Evolutionary conservation across 2,797 vertebrate genomes (phyloP).

Genomic region (Spea hammondii): DNA sequence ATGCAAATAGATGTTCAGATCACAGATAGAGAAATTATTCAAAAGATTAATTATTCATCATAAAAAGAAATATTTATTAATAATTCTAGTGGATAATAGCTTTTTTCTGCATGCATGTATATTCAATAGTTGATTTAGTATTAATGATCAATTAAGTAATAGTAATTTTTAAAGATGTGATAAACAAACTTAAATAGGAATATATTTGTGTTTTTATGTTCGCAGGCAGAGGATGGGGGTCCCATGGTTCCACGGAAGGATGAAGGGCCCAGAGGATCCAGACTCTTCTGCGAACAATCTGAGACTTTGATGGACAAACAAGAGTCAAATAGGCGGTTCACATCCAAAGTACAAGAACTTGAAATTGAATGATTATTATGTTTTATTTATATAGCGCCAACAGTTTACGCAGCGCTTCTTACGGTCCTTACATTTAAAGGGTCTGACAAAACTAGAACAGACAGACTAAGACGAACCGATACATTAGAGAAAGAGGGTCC

Average conservation of each 20-base stretch:
- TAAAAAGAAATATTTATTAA: constrained; percentile 51
- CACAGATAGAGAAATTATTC: constrained; percentile 95
- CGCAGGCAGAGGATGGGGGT: background rate
- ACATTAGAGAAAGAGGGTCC: no score
- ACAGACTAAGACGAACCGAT: no score
- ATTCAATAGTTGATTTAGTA: constrained; percentile 39
- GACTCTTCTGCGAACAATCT: background rate
- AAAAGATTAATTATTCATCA: constrained; percentile 69
- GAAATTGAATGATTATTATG: no score
- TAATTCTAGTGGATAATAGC: constrained; percentile 48
- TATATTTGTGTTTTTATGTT: constrained; percentile 17
- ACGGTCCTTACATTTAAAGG: no score
- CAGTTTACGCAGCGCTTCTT: no score
- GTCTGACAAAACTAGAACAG: no score
- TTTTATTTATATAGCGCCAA: no score
- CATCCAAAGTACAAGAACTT: no score
- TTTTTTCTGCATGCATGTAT: constrained; percentile 87
- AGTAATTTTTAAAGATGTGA: constrained; percentile 13
- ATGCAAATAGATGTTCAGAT: constrained; percentile 96
- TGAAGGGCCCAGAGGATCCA: background rate
- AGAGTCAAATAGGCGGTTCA: no score
- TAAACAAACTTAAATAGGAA: constrained; percentile 35
- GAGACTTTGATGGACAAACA: no score
- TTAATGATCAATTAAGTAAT: constrained; percentile 49
- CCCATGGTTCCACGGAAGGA: background rate